Evolutionary conservation across 2,113 vertebrate species (phyloP).

Genomic region (Nanorana parkeri): DNA sequence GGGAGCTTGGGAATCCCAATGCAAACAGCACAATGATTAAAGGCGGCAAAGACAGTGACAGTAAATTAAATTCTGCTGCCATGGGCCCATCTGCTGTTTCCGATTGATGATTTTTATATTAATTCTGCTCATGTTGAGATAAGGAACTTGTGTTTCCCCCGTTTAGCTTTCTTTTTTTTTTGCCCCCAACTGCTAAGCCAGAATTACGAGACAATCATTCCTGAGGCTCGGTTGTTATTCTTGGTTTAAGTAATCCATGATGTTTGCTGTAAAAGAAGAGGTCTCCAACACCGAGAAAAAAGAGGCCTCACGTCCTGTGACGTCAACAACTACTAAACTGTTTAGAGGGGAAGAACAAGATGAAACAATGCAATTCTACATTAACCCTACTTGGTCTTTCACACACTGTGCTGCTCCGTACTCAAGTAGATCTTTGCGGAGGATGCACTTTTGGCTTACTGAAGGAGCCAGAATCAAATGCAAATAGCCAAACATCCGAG

Average conservation of each 20-base stretch:
- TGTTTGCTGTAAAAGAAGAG: slow-evolving; percentile 35
- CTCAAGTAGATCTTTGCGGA: no score
- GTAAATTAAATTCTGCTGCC: slow-evolving; percentile 32
- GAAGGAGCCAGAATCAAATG: no score
- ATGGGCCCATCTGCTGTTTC: slow-evolving; percentile 43
- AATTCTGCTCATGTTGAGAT: slow-evolving; percentile 36
- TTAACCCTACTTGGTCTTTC: neutral
- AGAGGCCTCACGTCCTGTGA: slow-evolving; percentile 38
- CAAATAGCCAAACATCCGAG: no score
- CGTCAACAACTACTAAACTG: slow-evolving; percentile 38
- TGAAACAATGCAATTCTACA: neutral
- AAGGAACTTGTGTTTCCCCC: slow-evolving; percentile 23
- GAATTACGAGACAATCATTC: neutral
- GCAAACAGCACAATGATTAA: slow-evolving; percentile 42
- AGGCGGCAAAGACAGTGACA: slow-evolving; percentile 21
- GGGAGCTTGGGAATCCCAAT: slow-evolving; percentile 27
- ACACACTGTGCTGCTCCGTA: neutral
- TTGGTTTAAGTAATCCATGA: slow-evolving; percentile 52
- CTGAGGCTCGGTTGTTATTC: slow-evolving; percentile 32
- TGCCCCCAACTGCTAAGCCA: slow-evolving; percentile 21
- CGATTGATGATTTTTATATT: slow-evolving; percentile 36
- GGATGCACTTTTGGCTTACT: no score
- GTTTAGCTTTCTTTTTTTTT: slow-evolving; percentile 24
- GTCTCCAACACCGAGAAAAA: neutral
- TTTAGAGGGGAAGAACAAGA: slow-evolving; percentile 13